A percentile compares a stretch with the other conserved stretches of the same genome.
Evolutionary conservation across 2,888 invertebrate genomes (phyloP).

Genomic region (Gymnoscelis rufifasciata): DNA sequence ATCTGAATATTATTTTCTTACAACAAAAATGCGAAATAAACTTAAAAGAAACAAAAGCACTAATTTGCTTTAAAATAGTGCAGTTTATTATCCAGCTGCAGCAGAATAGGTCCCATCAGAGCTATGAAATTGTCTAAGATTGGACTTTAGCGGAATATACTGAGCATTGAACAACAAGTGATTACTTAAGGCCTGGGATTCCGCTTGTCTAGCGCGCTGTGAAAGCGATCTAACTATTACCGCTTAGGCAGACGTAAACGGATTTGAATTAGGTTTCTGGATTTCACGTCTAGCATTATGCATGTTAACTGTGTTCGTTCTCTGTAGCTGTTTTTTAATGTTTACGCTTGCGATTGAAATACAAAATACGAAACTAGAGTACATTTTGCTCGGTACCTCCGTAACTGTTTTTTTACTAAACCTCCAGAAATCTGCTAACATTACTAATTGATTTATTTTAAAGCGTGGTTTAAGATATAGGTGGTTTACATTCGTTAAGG

Average conservation of each 20-base stretch:
- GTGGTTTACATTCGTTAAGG: no score
- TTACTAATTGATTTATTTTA: no score
- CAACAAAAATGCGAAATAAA: neutral
- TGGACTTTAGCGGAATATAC: conserved; percentile 28
- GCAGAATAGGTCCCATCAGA: conserved; percentile 23
- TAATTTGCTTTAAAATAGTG: conserved; percentile 14
- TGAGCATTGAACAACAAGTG: conserved; percentile 27
- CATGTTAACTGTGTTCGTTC: no score
- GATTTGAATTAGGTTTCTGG: conserved; percentile 11
- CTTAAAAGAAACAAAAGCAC: neutral
- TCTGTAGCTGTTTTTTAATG: no score
- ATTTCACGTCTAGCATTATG: neutral
- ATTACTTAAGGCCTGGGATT: conserved; percentile 30
- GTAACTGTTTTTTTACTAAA: no score
- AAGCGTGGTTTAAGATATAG: no score
- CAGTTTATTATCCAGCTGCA: conserved; percentile 20
- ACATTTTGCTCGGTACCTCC: no score
- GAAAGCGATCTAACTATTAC: conserved; percentile 22
- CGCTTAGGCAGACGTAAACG: conserved; percentile 12
- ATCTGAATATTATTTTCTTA: no score
- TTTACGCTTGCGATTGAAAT: no score
- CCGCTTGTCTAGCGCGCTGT: conserved; percentile 24
- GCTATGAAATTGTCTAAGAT: conserved; percentile 30
- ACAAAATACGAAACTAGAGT: no score
- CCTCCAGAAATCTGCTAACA: no score